Conservation (phyloP, 2,797 vertebrate genomes). For the Malacoraja senta region DNA sequence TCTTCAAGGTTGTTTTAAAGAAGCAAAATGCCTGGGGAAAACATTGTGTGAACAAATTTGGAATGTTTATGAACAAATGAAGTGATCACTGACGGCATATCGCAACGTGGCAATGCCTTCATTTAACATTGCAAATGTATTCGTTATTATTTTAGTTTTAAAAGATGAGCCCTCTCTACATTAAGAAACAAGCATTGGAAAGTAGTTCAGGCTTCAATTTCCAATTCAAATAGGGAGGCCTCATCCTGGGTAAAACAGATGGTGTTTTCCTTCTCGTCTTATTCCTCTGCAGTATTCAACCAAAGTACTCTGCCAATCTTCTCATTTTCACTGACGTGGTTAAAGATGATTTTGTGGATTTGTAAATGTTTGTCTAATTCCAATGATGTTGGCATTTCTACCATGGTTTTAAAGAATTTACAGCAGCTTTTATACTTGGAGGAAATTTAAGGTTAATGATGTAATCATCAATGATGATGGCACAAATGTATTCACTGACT, state of each 20-base stretch:
- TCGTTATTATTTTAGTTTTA: conserved; percentile 3
- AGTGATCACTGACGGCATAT: too few species aligned
- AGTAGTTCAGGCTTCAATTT: background rate
- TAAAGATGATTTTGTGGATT: background rate
- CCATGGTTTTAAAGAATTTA: background rate
- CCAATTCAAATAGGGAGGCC: background rate
- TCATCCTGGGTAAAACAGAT: background rate
- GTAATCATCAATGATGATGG: background rate
- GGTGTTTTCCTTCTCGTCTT: background rate
- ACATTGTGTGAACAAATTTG: too few species aligned
- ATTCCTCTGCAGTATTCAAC: background rate
- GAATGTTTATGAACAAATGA: too few species aligned
- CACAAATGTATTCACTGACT: background rate
- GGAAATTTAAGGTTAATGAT: background rate
- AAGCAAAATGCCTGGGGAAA: too few species aligned
- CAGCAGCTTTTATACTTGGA: background rate
- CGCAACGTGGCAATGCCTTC: too few species aligned
- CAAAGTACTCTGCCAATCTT: background rate
- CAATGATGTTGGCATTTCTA: background rate
- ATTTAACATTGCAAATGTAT: too few species aligned
- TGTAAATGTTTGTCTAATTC: background rate
- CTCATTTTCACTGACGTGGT: background rate
- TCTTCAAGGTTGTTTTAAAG: conserved; percentile 1
- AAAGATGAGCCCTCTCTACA: background rate
- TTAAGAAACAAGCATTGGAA: background rate